A percentile compares a stretch with the other conserved stretches of the same genome.
Conservation (phyloP, 2,797 vertebrate species). For the Toxotes lorentzi region DNA sequence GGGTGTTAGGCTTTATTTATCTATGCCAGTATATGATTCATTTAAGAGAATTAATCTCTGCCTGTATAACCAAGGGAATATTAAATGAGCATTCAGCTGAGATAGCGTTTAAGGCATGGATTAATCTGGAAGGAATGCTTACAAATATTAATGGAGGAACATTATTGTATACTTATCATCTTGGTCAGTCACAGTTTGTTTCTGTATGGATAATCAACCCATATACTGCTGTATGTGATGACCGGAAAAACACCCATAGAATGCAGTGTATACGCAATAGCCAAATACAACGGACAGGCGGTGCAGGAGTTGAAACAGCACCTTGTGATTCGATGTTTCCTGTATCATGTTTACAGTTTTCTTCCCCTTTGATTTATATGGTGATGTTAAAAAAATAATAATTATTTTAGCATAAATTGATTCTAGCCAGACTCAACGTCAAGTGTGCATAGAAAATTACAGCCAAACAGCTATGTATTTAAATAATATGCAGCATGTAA, state of each 20-base stretch:
- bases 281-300: constrained; percentile 67
- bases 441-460: constrained; percentile 39
- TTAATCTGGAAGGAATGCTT: constrained; percentile 23
- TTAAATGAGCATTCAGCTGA: neutral
- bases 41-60: constrained; percentile 26
- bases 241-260: neutral
- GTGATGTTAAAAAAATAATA: constrained; percentile 40
- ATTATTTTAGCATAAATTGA: constrained; percentile 45
- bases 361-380: constrained; percentile 34
- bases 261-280: constrained; percentile 39
- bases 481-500: constrained; percentile 39
- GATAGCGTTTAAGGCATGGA: constrained; percentile 8
- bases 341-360: constrained; percentile 73
- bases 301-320: constrained; percentile 56
- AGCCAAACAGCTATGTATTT: constrained; percentile 9
- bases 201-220: constrained; percentile 21
- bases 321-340: constrained; percentile 56
- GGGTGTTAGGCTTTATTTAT: constrained; percentile 42
- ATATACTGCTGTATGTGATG: constrained; percentile 3
- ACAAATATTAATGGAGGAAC: constrained; percentile 45
- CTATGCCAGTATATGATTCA: constrained; percentile 48
- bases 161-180: constrained; percentile 22
- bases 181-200: constrained; percentile 21
- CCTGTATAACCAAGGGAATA: constrained; percentile 17
- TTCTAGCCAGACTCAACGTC: constrained; percentile 43